Evolutionary conservation across 2,113 vertebrate genomes (phyloP), one percentile per base, ranked within the genome.

Genomic region (Callithrix jacchus): DNA sequence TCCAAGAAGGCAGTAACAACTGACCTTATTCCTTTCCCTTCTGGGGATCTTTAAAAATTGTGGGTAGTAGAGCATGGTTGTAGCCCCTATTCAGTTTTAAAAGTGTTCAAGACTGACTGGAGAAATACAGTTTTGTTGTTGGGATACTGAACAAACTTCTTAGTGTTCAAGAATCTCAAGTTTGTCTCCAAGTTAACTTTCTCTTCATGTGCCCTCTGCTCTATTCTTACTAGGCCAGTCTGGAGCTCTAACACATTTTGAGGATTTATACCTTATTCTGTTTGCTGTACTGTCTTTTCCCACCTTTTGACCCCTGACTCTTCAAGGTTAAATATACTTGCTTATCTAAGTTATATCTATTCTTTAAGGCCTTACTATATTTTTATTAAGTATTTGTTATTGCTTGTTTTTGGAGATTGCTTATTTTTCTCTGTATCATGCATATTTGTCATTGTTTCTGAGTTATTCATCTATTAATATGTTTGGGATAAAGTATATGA

Each of bases 351-450:
- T 92, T 87, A 56, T 10, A 64, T 54, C 35, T 1, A 23, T 92
- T 88, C 35, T 87, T 77, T 52, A 66, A 87, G n/a, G 25, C 23
- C 4, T 32, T 70, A 71, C 30, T 92, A 64, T 82, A 40, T 27
- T 90, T 94, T 21, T 12, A 1, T 81, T 90, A 64, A 1, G 30
- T 18, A 54, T 81, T 80, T 93, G 61, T n/a, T 94, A 27, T 45
- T 77, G 54, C 32, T 94, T 93, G 13, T 92, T 97, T 95, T 94
- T 45, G 58, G 47, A 58, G 16, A 35, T 54, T 84, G 76, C 61
- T 88, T 18, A 32, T 91, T 96, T 96, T 94, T 90, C 40, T 95
- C 35, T 87, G 6, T 79, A 68, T 77, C 23, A 3, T 80, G 14
- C 2, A 76, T 88, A 37, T 77, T 93, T 83, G 13, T 87, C 18